Percentiles rank a stretch among this genome's conserved stretches.
Conservation (phyloP, 2,797 vertebrate genomes). For the Labeo calbasu region DNA sequence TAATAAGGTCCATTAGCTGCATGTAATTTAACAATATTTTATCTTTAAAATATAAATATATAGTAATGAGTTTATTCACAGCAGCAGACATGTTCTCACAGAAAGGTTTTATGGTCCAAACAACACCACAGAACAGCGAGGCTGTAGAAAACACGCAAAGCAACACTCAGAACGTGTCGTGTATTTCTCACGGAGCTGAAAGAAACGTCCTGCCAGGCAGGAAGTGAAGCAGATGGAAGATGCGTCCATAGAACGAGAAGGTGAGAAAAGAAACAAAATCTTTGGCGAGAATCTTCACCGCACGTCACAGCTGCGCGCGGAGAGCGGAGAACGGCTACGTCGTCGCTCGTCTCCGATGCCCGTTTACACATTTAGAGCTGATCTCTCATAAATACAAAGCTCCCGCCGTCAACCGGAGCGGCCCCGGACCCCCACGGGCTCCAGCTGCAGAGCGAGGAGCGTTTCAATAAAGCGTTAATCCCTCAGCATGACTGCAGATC, state of each 20-base stretch:
- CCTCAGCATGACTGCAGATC: conserved; percentile 55
- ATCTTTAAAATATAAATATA: background rate
- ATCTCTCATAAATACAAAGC: conserved; percentile 14
- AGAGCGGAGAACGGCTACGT: background rate
- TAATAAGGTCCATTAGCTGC: background rate
- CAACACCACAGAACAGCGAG: background rate
- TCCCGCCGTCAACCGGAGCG: background rate
- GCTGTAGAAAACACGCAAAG: background rate
- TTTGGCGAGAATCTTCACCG: background rate
- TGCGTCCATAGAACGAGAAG: background rate
- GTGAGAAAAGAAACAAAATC: background rate
- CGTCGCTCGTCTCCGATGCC: conserved; percentile 5
- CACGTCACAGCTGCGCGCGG: too few relatives aligned
- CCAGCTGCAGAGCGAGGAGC: conserved; percentile 37
- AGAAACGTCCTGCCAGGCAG: background rate
- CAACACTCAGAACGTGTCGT: conserved; percentile 17
- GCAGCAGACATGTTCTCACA: background rate
- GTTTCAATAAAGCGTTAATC: conserved; percentile 53
- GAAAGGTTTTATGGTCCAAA: background rate
- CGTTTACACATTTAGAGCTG: conserved; percentile 5
- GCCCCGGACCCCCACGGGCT: conserved; percentile 41
- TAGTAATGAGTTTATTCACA: background rate
- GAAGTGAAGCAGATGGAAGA: conserved; percentile 35
- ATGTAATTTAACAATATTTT: background rate
- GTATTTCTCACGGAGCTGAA: background rate